Evolutionary conservation across 2,888 invertebrate species (phyloP).

Genomic region (Eupithecia abbreviata): DNA sequence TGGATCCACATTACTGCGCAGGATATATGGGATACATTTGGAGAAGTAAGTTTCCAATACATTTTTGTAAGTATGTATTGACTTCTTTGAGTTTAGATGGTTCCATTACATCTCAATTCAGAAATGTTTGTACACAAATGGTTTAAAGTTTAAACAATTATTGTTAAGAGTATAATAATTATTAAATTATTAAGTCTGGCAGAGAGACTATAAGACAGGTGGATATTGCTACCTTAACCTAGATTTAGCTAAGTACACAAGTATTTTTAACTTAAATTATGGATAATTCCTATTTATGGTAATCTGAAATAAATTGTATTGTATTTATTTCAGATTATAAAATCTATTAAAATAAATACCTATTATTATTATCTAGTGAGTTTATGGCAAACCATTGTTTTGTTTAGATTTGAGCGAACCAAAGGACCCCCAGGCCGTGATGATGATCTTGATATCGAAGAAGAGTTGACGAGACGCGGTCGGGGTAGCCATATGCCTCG

Average conservation of each 20-base stretch:
- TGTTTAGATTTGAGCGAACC: slow-evolving; percentile 94
- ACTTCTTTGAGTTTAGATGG: neutral
- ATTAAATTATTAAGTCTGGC: too few relatives aligned
- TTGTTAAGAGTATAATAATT: too few relatives aligned
- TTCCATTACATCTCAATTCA: neutral
- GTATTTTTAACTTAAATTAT: too few relatives aligned
- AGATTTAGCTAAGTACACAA: too few relatives aligned
- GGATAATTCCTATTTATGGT: too few relatives aligned
- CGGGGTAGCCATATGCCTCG: slow-evolving; percentile 81
- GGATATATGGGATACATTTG: slow-evolving; percentile 73
- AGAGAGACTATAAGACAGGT: too few relatives aligned
- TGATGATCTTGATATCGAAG: slow-evolving; percentile 90
- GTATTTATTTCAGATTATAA: too few relatives aligned
- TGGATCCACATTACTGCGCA: slow-evolving; percentile 82
- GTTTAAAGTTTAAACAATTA: too few relatives aligned
- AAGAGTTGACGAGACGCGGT: slow-evolving; percentile 88
- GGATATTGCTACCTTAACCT: too few relatives aligned
- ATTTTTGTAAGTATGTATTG: too few relatives aligned
- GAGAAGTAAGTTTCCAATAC: slow-evolving; percentile 66
- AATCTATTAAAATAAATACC: too few relatives aligned
- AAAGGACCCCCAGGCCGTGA: slow-evolving; percentile 95
- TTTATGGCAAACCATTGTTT: neutral
- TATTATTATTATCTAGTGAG: neutral
- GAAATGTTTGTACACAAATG: neutral
- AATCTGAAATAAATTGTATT: too few relatives aligned